These are phyloP conservation scores for Sphaerophoria taeniata DNA, from an alignment of 2,888 invertebrate genomes.

Conservation along the genomic window DNA sequence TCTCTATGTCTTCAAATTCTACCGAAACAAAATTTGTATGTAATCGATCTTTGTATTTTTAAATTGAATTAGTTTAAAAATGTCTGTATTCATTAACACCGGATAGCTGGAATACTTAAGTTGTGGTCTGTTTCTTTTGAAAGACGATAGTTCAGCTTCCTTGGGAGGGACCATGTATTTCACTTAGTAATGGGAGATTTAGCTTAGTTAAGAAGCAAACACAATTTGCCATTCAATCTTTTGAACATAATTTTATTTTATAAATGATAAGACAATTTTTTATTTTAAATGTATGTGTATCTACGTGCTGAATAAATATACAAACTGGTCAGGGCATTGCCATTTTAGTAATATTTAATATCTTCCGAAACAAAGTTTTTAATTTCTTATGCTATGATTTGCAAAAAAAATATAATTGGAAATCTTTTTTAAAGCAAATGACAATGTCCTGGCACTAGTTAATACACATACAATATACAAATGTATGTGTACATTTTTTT, in stretches of 20 bases:
- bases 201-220: slow-evolving; percentile 56
- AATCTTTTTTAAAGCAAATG: slow-evolving; percentile 79
- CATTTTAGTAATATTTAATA: slow-evolving; percentile 78
- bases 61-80: slow-evolving; percentile 35
- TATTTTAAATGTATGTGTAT: slow-evolving; percentile 60
- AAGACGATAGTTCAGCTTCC: not conserved
- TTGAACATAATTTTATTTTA: not conserved
- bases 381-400: slow-evolving; percentile 48
- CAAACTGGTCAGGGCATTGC: slow-evolving; percentile 95
- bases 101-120: slow-evolving; percentile 19
- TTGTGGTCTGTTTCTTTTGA: slow-evolving; percentile 55
- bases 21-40: slow-evolving; percentile 22
- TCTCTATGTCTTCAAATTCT: slow-evolving; percentile 37
- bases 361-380: slow-evolving; percentile 49
- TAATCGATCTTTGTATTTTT: slow-evolving; percentile 14
- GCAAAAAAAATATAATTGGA: slow-evolving; percentile 40
- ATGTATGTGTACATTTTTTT: slow-evolving; percentile 41
- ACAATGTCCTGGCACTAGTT: slow-evolving; percentile 88
- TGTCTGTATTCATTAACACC: slow-evolving; percentile 56
- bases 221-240: slow-evolving; percentile 17
- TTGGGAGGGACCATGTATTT: too few relatives aligned
- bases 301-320: slow-evolving; percentile 58
- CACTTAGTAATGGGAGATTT: not conserved
- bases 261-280: not conserved
- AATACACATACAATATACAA: slow-evolving; percentile 75